A percentile compares a stretch with the other conserved stretches of the same genome.
Conservation (phyloP, 2,797 vertebrate genomes). For the Sciaenops ocellatus region DNA sequence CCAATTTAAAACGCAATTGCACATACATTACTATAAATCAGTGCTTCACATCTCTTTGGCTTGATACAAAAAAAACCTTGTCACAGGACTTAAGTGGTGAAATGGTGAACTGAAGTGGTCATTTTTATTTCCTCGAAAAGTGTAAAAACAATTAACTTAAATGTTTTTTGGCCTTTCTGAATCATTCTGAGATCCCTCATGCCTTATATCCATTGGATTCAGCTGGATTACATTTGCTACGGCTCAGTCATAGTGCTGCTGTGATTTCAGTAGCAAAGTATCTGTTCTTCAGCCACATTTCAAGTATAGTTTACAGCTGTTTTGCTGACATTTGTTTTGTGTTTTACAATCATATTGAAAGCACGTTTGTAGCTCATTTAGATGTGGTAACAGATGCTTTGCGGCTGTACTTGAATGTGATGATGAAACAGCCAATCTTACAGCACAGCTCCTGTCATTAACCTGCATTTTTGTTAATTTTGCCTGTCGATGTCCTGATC, state of each 20-base stretch:
- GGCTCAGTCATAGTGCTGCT: background rate
- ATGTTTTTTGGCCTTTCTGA: background rate
- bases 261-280: background rate
- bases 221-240: background rate
- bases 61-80: conserved; percentile 3
- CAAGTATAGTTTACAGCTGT: no score
- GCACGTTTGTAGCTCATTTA: background rate
- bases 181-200: background rate
- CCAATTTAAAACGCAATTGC: conserved; percentile 25
- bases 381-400: conserved; percentile 6
- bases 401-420: conserved; percentile 2
- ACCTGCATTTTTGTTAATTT: background rate
- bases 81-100: background rate
- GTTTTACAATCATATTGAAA: background rate
- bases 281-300: background rate
- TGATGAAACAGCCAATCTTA: background rate
- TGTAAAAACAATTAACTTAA: background rate
- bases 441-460: conserved; percentile 4
- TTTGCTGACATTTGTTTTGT: background rate
- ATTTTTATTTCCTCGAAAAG: no score
- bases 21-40: background rate
- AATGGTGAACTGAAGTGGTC: background rate
- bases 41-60: background rate
- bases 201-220: background rate
- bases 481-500: background rate